Conservation (phyloP, 2,113 vertebrate genomes). For the Ceratotherium simum region DNA sequence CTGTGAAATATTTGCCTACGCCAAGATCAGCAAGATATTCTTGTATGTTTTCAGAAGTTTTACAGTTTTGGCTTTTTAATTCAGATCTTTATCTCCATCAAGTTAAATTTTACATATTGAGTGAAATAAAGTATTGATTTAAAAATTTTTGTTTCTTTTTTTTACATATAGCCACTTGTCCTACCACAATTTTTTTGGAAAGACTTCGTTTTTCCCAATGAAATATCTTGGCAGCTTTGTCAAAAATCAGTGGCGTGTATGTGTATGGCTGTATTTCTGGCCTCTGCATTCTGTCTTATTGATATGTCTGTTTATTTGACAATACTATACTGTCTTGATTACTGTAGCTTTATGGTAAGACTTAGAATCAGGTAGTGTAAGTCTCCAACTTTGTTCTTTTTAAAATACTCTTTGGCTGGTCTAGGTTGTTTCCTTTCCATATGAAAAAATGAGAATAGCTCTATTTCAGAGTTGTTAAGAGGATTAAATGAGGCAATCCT, state of each 20-base stretch:
- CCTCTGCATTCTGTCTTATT: not conserved
- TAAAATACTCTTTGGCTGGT: not conserved
- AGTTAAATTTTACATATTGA: not conserved
- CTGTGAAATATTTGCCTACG: not conserved
- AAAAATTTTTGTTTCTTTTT: too few relatives aligned
- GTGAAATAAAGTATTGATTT: not conserved
- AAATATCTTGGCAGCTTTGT: not conserved
- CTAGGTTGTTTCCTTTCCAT: not conserved
- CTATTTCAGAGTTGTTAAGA: not conserved
- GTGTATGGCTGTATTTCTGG: not conserved
- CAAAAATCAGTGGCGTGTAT: not conserved
- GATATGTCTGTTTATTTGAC: not conserved
- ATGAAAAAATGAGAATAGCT: conserved; percentile 13
- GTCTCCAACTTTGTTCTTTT: not conserved
- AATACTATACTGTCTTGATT: not conserved
- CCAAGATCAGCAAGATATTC: not conserved
- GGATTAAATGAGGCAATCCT: not conserved
- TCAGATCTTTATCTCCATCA: not conserved
- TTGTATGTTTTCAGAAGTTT: not conserved
- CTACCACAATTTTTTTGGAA: not conserved
- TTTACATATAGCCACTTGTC: not conserved
- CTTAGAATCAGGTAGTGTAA: not conserved
- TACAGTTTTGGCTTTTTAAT: not conserved
- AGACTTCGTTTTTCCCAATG: not conserved
- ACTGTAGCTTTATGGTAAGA: not conserved